Base-by-base conservation (phyloP, 2,113 vertebrate genomes). In the Phaetusa simplex region DNA sequence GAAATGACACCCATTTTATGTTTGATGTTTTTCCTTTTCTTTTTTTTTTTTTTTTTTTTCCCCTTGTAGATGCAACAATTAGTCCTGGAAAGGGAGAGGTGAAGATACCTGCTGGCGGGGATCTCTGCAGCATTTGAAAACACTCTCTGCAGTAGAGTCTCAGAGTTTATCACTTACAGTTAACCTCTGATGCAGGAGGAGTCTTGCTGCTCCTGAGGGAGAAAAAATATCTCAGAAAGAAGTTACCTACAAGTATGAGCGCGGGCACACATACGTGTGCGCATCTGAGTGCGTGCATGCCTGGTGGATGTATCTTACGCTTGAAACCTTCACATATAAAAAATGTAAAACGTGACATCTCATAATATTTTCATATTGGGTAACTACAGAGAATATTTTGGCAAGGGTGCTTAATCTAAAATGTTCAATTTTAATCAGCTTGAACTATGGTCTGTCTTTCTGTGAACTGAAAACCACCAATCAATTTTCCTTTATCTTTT, bases 401-500 rank as follows among this genome's bases (percentile, higher is more conserved):
- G 98, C 98, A 98, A 98, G 97, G 95, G 97, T 98, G 97, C 98
- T 98, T 98, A 98, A 98, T 98, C 98, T 98, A 98, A 98, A 98
- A 98, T 98, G 98, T 98, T 98, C 98, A 98, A 98, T 98, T 98
- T 99, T 98, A 99, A 98, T 98, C 98, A 98, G 98, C 98, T 98
- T 99, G 98, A 99, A 99, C 99, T 98, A 98, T 98, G 98, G 98
- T 98, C 98, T 99, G 98, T 99, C 98, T 98, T 98, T 98, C 98
- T 96, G 98, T 98, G 99, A 99, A 99, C 99, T 98, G 98, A 98
- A 99, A 98, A 98, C 99, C 98, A 99, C 99, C 99, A 99, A 99
- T 99, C 98, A 98, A 99, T 99, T 98, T 98, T 98, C 97, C 98
- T 98, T 98, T 99, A 98, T 99, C 98, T 98, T 98, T 98, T 97